Evolutionary conservation across 2,888 invertebrate species (phyloP).

Genomic region (Nasonia oneida): DNA sequence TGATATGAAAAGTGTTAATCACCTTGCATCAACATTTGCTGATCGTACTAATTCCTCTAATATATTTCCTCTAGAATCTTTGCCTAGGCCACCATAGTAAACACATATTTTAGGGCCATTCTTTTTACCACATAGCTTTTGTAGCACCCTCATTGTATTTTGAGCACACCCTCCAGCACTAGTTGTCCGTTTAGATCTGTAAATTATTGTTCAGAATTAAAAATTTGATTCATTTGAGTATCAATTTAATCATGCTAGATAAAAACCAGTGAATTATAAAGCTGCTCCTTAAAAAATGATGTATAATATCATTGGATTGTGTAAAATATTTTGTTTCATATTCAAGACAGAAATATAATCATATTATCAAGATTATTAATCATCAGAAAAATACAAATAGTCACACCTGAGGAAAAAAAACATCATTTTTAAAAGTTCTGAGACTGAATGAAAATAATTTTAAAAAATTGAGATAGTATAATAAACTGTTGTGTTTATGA

Average conservation of each 20-base stretch:
- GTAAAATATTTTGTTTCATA: background rate
- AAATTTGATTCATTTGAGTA: slow-evolving; percentile 15
- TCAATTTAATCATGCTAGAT: background rate
- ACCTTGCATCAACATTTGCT: slow-evolving; percentile 75
- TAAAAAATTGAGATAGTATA: background rate
- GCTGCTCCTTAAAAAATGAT: background rate
- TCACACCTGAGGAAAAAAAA: background rate
- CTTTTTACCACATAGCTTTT: slow-evolving; percentile 72
- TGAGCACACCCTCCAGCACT: slow-evolving; percentile 74
- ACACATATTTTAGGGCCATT: slow-evolving; percentile 66
- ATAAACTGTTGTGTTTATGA: background rate
- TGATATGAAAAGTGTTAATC: background rate
- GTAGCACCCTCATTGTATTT: slow-evolving; percentile 74
- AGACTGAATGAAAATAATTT: background rate
- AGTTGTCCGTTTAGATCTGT: slow-evolving; percentile 67
- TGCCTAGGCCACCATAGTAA: slow-evolving; percentile 76
- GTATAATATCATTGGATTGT: background rate
- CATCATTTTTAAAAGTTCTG: background rate
- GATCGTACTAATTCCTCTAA: slow-evolving; percentile 72
- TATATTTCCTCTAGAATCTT: slow-evolving; percentile 72
- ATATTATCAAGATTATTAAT: background rate
- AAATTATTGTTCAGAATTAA: slow-evolving; percentile 48
- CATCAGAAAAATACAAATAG: background rate
- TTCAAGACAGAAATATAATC: background rate
- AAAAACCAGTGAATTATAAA: background rate